A percentile compares a stretch with the other conserved stretches of the same genome.
Evolutionary conservation across 2,888 invertebrate species (phyloP).

Genomic region (Callyntrura sp.): DNA sequence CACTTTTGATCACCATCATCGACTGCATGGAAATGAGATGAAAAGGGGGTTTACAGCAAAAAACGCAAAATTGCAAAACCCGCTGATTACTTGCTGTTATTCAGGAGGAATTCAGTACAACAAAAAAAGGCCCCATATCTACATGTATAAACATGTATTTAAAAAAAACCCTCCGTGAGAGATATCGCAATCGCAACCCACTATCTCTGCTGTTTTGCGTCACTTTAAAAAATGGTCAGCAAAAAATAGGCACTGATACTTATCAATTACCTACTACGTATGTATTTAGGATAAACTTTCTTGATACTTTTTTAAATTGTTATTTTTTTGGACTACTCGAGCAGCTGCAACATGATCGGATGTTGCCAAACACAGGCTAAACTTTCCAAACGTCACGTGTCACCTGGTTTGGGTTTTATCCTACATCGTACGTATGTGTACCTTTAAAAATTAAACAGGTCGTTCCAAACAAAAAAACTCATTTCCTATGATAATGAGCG

Average conservation of each 20-base stretch:
- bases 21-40: conserved; percentile 26
- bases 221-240: conserved; percentile 3
- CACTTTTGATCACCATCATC: conserved; percentile 58
- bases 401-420: too few relatives aligned
- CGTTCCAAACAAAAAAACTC: too few relatives aligned
- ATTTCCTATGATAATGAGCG: too few relatives aligned
- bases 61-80: conserved; percentile 49
- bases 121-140: conserved; percentile 28
- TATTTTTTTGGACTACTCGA: background rate
- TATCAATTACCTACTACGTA: background rate
- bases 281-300: conserved; percentile 13
- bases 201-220: conserved; percentile 9
- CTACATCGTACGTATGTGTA: too few relatives aligned
- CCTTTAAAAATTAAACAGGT: too few relatives aligned
- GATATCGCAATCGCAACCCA: conserved; percentile 12
- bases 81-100: conserved; percentile 25
- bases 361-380: background rate
- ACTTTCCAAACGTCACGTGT: conserved; percentile 1
- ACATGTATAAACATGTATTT: background rate
- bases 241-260: conserved; percentile 45
- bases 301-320: background rate
- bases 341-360: background rate
- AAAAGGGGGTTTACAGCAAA: conserved; percentile 11
- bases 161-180: conserved; percentile 12
- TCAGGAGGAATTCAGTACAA: conserved; percentile 4